A percentile compares a stretch with the other conserved stretches of the same genome.
These are phyloP conservation scores for Gopherus evgoodei DNA, from an alignment of 2,113 vertebrate genomes.

Conservation along the genomic window DNA sequence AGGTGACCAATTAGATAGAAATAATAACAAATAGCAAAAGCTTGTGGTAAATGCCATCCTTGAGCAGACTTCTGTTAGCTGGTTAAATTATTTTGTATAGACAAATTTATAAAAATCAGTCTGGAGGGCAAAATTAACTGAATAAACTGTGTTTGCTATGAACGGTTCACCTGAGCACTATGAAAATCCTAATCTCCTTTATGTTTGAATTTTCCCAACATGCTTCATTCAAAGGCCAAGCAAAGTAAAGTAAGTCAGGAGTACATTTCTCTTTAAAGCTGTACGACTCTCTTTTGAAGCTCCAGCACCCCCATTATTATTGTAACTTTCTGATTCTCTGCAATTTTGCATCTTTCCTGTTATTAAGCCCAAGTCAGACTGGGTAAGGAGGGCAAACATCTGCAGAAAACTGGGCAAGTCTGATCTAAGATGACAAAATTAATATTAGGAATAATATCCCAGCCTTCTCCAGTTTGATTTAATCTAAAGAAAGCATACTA, in stretches of 20 bases:
- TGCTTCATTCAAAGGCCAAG: neutral
- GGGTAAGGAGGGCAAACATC: neutral
- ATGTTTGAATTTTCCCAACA: neutral
- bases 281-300: neutral
- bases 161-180: neutral
- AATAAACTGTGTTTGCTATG: neutral
- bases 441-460: constrained; percentile 43
- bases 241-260: accelerated
- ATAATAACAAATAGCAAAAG: neutral
- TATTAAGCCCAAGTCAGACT: constrained; percentile 35
- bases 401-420: constrained; percentile 5
- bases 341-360: constrained; percentile 19
- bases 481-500: constrained; percentile 48
- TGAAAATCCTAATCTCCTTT: neutral
- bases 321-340: neutral
- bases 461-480: constrained; percentile 36
- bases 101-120: neutral
- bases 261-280: accelerated
- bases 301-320: neutral
- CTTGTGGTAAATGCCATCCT: neutral
- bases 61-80: neutral
- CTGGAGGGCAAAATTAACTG: neutral
- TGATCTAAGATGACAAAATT: constrained; percentile 53
- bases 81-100: neutral
- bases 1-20: neutral